Percentiles rank a stretch among this genome's conserved stretches.
phyloP scores from a whole-genome alignment of 2,888 invertebrate genomes.

The Therioaphis trifolii region DNA sequence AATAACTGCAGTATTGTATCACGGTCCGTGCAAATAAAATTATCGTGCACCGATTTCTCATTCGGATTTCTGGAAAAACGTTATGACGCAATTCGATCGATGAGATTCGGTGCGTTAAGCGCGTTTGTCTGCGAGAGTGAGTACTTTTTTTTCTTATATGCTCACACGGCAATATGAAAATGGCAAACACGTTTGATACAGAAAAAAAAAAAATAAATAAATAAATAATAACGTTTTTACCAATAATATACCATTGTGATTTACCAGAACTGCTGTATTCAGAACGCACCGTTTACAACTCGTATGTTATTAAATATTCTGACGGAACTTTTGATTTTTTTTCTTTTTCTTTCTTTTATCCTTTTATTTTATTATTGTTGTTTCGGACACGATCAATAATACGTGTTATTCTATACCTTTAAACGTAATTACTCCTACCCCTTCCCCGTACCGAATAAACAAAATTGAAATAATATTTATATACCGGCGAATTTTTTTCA shows the following conservation, averaged over 20 bases:
- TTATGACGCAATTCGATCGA: constrained; percentile 3
- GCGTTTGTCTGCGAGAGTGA: neutral
- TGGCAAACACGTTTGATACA: no score
- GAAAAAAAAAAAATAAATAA: neutral
- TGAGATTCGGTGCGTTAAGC: neutral
- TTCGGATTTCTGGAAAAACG: constrained; percentile 24
- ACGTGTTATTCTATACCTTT: no score
- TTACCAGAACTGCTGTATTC: constrained; percentile 10
- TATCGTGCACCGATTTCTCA: constrained; percentile 13
- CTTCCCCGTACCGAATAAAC: no score
- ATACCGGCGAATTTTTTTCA: no score
- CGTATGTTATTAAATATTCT: neutral
- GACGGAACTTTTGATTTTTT: neutral
- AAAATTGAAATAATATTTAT: no score
- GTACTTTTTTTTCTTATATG: neutral
- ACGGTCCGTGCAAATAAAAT: neutral
- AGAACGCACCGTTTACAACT: neutral
- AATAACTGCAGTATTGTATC: no score
- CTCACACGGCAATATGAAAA: neutral
- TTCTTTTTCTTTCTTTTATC: neutral
- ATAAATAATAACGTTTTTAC: neutral
- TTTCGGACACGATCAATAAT: no score
- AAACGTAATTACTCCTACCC: no score
- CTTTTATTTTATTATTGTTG: neutral
- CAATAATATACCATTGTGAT: neutral